Percentiles rank a stretch among this genome's conserved stretches.
phyloP scores from a whole-genome alignment of 2,888 invertebrate species.

The Philhelius pedissequus region DNA sequence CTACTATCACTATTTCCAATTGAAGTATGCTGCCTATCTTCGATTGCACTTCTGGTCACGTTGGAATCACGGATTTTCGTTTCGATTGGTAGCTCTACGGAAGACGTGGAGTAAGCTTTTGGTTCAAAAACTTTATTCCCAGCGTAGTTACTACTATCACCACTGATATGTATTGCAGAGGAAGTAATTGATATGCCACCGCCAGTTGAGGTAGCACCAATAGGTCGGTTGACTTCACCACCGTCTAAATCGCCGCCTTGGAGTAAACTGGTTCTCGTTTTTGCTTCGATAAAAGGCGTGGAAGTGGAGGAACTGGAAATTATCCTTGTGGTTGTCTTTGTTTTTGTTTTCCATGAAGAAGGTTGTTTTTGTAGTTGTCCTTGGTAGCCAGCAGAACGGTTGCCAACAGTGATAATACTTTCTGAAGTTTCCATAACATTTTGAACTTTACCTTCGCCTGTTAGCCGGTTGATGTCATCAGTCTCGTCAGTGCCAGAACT shows the following conservation, averaged over 20 bases:
- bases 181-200: conserved; percentile 58
- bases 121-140: conserved; percentile 32
- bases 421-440: conserved; percentile 64
- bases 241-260: conserved; percentile 49
- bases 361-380: conserved; percentile 66
- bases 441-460: conserved; percentile 72
- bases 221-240: conserved; percentile 49
- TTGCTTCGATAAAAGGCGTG: conserved; percentile 54
- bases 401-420: conserved; percentile 68
- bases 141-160: conserved; percentile 27
- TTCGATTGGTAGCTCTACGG: conserved; percentile 21
- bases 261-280: conserved; percentile 60
- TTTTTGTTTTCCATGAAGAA: conserved; percentile 70
- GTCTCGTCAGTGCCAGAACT: conserved; percentile 68
- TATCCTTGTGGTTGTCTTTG: conserved; percentile 72
- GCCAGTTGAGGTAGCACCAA: conserved; percentile 22
- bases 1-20: conserved; percentile 51
- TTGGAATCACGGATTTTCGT: conserved; percentile 23
- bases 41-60: conserved; percentile 33
- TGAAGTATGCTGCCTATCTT: conserved; percentile 43
- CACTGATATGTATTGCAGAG: conserved; percentile 56
- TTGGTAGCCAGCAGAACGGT: conserved; percentile 51
- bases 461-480: conserved; percentile 68
- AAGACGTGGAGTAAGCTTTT: conserved; percentile 12
- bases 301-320: conserved; percentile 64